These are phyloP conservation scores for Brenthis ino DNA, from an alignment of 2,888 invertebrate genomes.

Conservation along the genomic window DNA sequence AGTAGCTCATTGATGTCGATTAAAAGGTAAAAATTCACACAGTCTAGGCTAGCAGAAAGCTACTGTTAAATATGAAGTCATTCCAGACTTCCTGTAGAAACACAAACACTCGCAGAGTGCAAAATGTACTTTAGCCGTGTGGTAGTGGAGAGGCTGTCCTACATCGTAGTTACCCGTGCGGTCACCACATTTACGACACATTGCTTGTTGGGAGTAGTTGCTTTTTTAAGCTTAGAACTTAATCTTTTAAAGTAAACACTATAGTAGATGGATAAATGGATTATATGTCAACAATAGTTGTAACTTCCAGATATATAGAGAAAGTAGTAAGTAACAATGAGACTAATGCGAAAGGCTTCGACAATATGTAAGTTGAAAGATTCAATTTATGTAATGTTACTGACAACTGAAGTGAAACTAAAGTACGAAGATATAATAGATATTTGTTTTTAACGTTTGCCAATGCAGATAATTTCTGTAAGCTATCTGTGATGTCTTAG, in stretches of 20 bases:
- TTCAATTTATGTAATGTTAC: too few relatives aligned
- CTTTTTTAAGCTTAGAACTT: conserved; percentile 5
- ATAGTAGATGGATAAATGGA: not conserved
- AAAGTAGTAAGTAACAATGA: not conserved
- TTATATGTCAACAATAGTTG: not conserved
- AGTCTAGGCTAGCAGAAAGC: not conserved
- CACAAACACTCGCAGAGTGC: conserved; percentile 4
- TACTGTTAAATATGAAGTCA: conserved; percentile 15
- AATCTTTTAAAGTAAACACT: conserved; percentile 1
- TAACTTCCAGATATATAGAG: too few relatives aligned
- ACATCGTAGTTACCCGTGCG: conserved; percentile 2
- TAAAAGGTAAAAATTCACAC: not conserved
- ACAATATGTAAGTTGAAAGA: too few relatives aligned
- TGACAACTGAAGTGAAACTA: too few relatives aligned
- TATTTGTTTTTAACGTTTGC: too few relatives aligned
- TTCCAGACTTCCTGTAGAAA: conserved; percentile 12
- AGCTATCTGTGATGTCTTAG: not conserved
- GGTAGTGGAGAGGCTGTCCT: conserved; percentile 8
- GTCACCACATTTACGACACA: not conserved
- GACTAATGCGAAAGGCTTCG: too few relatives aligned
- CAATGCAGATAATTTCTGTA: not conserved
- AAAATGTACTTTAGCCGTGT: conserved; percentile 14
- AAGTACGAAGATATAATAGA: too few relatives aligned
- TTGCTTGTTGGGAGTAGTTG: not conserved
- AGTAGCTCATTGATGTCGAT: too few relatives aligned